These are phyloP conservation scores for Anguilla megastoma DNA, from an alignment of 2,797 vertebrate species.

Conservation along the genomic window DNA sequence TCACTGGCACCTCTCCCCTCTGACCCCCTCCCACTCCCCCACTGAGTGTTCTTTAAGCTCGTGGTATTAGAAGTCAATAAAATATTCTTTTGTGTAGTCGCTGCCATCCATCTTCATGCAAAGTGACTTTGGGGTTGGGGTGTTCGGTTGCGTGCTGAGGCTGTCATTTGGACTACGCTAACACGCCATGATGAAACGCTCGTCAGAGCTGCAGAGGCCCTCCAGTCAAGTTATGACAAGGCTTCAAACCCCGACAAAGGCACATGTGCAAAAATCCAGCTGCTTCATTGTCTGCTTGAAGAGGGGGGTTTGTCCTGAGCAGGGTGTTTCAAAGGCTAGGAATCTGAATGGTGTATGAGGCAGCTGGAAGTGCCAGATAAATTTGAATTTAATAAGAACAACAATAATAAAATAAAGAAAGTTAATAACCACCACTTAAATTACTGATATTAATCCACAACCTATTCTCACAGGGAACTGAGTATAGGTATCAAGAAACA, in stretches of 20 bases:
- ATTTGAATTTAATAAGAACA: conserved; percentile 22
- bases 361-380: conserved; percentile 29
- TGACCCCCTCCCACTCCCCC: conserved; percentile 49
- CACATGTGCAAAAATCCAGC: conserved; percentile 75
- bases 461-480: background rate
- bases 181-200: conserved; percentile 34
- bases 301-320: conserved; percentile 63
- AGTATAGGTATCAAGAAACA: background rate
- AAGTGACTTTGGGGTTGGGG: conserved; percentile 47
- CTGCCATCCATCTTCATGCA: conserved; percentile 60
- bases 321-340: conserved; percentile 62
- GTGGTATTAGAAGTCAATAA: conserved; percentile 74
- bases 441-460: background rate
- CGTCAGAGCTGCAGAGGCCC: conserved; percentile 37
- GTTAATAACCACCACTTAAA: conserved; percentile 15
- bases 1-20: conserved; percentile 53
- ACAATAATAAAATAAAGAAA: background rate
- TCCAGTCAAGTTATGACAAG: conserved; percentile 74
- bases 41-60: conserved; percentile 68
- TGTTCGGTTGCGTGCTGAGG: background rate
- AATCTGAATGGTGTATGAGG: conserved; percentile 56
- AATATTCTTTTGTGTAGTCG: conserved; percentile 74
- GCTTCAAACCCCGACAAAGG: conserved; percentile 66
- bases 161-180: conserved; percentile 25
- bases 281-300: conserved; percentile 65